Percentiles rank a stretch among this genome's conserved stretches.
phyloP scores from a whole-genome alignment of 1,140 invertebrate species.

The Zaprionus africanus region DNA sequence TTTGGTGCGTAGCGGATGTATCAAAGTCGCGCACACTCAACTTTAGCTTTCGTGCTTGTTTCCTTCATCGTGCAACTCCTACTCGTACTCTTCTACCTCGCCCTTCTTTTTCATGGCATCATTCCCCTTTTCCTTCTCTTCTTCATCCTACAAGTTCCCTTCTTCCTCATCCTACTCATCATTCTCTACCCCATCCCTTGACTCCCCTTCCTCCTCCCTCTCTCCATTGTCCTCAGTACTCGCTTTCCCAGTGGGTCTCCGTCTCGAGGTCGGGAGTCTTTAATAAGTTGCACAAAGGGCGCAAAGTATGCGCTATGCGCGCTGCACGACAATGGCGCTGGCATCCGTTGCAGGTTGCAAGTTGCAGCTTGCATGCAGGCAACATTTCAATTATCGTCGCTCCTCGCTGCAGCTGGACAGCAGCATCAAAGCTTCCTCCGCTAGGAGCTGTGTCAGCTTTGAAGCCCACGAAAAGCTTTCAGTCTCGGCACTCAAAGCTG shows the following conservation, averaged over 20 bases:
- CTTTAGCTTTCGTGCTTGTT: no score
- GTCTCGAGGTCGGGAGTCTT: neutral
- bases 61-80: no score
- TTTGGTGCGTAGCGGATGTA: no score
- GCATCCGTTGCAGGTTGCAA: conserved; percentile 5
- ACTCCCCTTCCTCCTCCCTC: no score
- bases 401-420: conserved; percentile 13
- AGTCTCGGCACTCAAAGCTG: conserved; percentile 22
- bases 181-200: no score
- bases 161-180: no score
- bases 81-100: no score
- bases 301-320: neutral
- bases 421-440: conserved; percentile 10
- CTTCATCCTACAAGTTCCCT: no score
- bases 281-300: conserved; percentile 18
- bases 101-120: no score
- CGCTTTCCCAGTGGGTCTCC: neutral
- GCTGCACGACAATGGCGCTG: neutral
- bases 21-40: no score
- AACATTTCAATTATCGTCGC: conserved; percentile 45
- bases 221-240: neutral
- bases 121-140: no score
- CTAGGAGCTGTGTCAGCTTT: conserved; percentile 13
- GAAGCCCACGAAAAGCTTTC: conserved; percentile 1
- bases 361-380: conserved; percentile 13